Percentiles rank a stretch among this genome's conserved stretches.
Conservation (phyloP, 2,113 vertebrate species). For the Mustelus asterias region DNA sequence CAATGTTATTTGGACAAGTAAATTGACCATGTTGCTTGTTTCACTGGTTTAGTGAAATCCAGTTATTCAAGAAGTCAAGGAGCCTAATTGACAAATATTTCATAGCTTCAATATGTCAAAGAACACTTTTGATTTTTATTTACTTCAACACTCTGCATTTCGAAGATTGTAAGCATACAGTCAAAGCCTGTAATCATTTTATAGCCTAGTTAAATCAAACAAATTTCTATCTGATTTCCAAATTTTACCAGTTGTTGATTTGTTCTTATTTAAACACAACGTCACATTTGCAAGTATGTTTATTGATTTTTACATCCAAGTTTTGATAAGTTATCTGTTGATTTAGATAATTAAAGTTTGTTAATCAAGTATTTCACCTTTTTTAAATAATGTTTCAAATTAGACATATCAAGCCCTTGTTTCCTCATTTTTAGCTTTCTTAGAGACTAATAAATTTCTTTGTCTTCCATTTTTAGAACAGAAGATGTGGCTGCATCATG, state of each 20-base stretch:
- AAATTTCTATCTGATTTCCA: not conserved
- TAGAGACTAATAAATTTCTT: not conserved
- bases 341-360: constrained; percentile 72
- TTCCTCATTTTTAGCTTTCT: not conserved
- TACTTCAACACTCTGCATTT: not conserved
- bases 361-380: constrained; percentile 67
- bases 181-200: not conserved
- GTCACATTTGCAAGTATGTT: not conserved
- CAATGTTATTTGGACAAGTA: not conserved
- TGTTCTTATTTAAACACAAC: not conserved
- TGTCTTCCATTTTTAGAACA: not conserved
- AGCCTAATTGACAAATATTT: not conserved
- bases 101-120: not conserved
- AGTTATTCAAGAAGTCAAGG: not conserved
- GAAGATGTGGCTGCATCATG: not conserved
- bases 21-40: not conserved
- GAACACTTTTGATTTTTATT: not conserved
- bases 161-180: not conserved
- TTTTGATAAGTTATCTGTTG: constrained; percentile 67
- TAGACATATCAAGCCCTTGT: not conserved
- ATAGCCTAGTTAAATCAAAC: not conserved
- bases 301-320: constrained; percentile 56
- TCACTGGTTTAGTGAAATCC: not conserved
- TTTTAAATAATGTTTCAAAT: constrained; percentile 34
- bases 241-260: not conserved